Conservation (phyloP, 2,888 invertebrate species). For the Balanococcus diminutus region DNA sequence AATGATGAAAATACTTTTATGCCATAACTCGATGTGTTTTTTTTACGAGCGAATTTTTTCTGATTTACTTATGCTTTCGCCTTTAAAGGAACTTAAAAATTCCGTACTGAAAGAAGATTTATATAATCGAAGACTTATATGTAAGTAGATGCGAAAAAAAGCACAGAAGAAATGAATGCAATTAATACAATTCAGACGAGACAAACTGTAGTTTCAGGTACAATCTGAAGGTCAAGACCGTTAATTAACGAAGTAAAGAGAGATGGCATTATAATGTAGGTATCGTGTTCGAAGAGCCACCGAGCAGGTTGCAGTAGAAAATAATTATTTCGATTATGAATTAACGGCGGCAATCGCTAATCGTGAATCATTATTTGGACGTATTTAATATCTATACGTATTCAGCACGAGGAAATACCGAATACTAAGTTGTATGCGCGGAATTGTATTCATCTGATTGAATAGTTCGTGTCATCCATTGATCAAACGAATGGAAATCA, state of each 20-base stretch:
- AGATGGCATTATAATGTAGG: neutral
- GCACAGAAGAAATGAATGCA: constrained; percentile 22
- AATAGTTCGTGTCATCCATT: constrained; percentile 38
- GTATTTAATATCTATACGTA: neutral
- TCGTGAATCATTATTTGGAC: neutral
- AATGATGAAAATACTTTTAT: neutral
- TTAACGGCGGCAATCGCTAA: neutral
- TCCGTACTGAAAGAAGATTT: neutral
- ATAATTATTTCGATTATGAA: constrained; percentile 20
- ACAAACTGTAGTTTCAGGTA: neutral
- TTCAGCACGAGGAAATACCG: neutral
- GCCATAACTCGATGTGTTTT: neutral
- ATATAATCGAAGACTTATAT: neutral
- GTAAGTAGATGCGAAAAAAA: neutral
- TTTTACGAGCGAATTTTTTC: neutral
- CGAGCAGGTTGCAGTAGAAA: neutral
- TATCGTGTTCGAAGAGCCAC: neutral
- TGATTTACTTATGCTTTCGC: neutral
- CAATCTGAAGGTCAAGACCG: constrained; percentile 24
- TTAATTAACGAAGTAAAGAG: constrained; percentile 16
- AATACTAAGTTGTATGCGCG: neutral
- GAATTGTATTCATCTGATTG: constrained; percentile 17
- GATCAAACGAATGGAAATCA: neutral
- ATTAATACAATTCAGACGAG: constrained; percentile 26
- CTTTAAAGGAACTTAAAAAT: neutral